Evolutionary conservation across 2,888 invertebrate species (phyloP).

Genomic region (Heteromurus nitidus): DNA sequence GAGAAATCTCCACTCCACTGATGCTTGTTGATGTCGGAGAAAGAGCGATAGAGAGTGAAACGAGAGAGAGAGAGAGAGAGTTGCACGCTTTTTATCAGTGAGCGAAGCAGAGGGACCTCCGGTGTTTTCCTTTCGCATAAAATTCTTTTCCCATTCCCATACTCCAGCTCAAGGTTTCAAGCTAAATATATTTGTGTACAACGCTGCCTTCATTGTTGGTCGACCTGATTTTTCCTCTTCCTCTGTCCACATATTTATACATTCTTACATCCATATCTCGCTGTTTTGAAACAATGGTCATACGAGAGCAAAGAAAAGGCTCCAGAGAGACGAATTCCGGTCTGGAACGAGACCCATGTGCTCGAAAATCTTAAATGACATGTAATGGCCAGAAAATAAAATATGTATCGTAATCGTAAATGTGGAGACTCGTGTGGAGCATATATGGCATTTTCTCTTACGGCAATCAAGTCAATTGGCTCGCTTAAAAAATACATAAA

Average conservation of each 20-base stretch:
- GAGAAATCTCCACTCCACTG: constrained; percentile 3
- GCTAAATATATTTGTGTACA: no score
- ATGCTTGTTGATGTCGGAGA: constrained; percentile 3
- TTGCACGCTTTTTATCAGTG: constrained; percentile 35
- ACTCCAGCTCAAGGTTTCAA: not conserved
- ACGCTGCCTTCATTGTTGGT: constrained; percentile 17
- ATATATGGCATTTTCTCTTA: constrained; percentile 12
- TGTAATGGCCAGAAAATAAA: constrained; percentile 57
- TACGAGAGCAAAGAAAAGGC: constrained; percentile 12
- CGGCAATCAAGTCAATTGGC: constrained; percentile 7
- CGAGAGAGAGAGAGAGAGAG: not conserved
- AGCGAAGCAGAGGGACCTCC: constrained; percentile 56
- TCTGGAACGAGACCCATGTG: not conserved
- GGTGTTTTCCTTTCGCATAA: constrained; percentile 64
- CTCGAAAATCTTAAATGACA: constrained; percentile 57
- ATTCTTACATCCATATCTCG: not conserved
- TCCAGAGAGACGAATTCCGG: constrained; percentile 38
- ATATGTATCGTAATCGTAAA: constrained; percentile 43
- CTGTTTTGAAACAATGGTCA: not conserved
- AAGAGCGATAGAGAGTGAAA: not conserved
- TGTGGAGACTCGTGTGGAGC: no score
- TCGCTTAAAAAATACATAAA: constrained; percentile 28
- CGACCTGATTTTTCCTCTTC: constrained; percentile 42
- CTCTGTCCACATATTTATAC: no score
- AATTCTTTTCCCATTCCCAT: constrained; percentile 38